Evolutionary conservation across 1,140 invertebrate genomes (phyloP), one percentile per base, ranked within the genome.

Genomic region (Drosophila fuyamai): DNA sequence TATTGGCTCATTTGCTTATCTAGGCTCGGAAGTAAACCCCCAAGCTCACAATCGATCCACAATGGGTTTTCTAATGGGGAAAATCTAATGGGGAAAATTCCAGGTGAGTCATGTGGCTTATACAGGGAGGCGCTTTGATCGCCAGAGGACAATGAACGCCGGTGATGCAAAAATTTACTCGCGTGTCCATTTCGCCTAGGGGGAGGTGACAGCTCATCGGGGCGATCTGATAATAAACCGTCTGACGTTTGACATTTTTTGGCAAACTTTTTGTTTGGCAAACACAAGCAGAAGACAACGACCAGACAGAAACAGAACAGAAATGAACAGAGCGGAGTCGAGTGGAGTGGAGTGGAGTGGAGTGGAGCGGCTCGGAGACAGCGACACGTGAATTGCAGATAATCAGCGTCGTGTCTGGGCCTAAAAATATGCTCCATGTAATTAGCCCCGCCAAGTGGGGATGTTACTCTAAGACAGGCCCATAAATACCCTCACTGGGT

Each of bases 401-500:
- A 86, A 86, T 86, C 83, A 86, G 67, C 83, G 76, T 75, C 70
- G 79, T 82, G 82, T 86, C 84, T 84, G 82, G 77, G 70, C 77
- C 84, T 82, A 83, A 89, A 89, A 89, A 89, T 89, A 89, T 81
- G 82, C 74, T 84, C 82, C 84, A 81, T 89, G 84, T 89, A 89
- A 89, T 89, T 89, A 89, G 84, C 84, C 80, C 63, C 83, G 73
- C 44, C 80, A 84, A 81, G 63, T 76, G 73, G 50, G 54, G 68
- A 70, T 36, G 29, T 23, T 6, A 60, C 23, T 14, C 9, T 10
- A 9, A 23, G 38, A 12, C 4, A 16, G 56, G 23, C 5, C 12
- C 18, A 0, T 9, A 18, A 47, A 70, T 70, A 14, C 67, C 16
- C 67, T 70, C 3, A 14, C 13, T 9, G 1, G 38, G 5, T 27